phyloP scores from a whole-genome alignment of 2,113 vertebrate genomes.

The Alosa alosa region DNA sequence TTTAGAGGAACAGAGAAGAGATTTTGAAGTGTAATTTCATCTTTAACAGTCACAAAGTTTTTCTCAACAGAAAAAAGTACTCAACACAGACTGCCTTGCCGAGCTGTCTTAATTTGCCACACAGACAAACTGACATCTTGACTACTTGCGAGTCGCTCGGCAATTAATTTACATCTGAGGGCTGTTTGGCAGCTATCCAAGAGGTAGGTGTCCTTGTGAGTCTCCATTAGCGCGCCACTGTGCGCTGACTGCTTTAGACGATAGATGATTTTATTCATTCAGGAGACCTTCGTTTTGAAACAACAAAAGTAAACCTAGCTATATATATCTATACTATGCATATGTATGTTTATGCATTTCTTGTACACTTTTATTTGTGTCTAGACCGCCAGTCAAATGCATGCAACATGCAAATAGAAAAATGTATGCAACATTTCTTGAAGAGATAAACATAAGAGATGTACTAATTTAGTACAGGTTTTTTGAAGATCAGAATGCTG shows the following conservation, averaged over 20 bases:
- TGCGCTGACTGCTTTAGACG: not conserved
- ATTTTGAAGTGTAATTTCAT: too few relatives aligned
- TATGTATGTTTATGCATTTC: too few relatives aligned
- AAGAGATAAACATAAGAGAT: not conserved
- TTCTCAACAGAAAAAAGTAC: not conserved
- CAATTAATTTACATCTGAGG: slow-evolving; percentile 20
- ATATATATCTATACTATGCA: too few relatives aligned
- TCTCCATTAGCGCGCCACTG: not conserved
- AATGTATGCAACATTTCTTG: too few relatives aligned
- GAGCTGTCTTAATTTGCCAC: slow-evolving; percentile 4
- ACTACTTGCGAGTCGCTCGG: not conserved
- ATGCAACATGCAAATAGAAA: too few relatives aligned
- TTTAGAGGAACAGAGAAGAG: too few relatives aligned
- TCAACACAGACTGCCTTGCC: not conserved
- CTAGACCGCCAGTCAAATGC: too few relatives aligned
- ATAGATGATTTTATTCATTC: not conserved
- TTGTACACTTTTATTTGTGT: too few relatives aligned
- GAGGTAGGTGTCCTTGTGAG: slow-evolving; percentile 4
- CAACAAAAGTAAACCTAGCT: too few relatives aligned
- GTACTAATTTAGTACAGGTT: not conserved
- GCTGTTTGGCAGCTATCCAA: slow-evolving; percentile 53
- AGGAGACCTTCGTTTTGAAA: too few relatives aligned
- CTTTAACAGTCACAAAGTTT: not conserved
- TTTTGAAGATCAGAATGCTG: not conserved
- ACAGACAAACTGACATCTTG: slow-evolving; percentile 6